A percentile compares a stretch with the other conserved stretches of the same genome.
These are phyloP conservation scores for Kryphioiulus occultus DNA, from an alignment of 2,888 invertebrate species.

Conservation along the genomic window DNA sequence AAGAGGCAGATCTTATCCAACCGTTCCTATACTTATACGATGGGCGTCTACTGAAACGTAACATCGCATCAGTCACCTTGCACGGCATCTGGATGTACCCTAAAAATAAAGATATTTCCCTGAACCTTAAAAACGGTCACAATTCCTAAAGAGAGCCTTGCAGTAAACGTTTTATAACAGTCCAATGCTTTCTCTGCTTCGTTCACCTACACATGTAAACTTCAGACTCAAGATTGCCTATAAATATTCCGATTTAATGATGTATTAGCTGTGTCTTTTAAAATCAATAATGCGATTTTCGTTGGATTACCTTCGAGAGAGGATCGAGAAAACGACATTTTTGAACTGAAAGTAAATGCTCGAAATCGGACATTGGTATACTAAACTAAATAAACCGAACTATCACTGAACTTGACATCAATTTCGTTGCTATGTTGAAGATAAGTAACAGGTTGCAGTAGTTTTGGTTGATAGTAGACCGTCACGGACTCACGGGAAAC, in stretches of 20 bases:
- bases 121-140: background rate
- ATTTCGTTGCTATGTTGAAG: background rate
- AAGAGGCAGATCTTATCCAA: background rate
- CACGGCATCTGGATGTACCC: background rate
- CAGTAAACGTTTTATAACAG: background rate
- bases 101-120: background rate
- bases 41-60: conserved; percentile 7
- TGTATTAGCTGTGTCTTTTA: background rate
- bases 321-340: background rate
- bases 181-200: background rate
- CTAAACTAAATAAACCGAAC: background rate
- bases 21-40: background rate
- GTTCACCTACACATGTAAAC: background rate
- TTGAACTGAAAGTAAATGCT: background rate
- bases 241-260: background rate
- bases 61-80: background rate
- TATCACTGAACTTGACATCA: background rate
- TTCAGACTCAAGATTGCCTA: background rate
- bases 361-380: conserved; percentile 18
- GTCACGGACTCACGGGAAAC: background rate
- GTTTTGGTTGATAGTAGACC: background rate
- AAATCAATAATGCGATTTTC: background rate
- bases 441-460: background rate
- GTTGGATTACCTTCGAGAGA: background rate
- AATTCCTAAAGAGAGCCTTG: background rate